These are phyloP conservation scores for Buceros bicornis DNA, from an alignment of 2,797 vertebrate genomes.

Conservation along the genomic window DNA sequence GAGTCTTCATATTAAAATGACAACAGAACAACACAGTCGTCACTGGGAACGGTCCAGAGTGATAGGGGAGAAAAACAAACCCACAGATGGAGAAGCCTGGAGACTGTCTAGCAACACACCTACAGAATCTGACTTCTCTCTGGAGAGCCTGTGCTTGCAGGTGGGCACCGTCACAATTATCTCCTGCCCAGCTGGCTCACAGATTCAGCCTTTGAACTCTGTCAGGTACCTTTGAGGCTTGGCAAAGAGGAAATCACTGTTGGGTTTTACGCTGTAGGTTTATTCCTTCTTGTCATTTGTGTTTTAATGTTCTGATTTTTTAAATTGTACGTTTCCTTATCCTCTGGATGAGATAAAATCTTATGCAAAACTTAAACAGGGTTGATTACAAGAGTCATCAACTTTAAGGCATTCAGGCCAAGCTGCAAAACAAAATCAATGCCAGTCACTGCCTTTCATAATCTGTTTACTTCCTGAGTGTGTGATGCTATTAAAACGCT, in stretches of 20 bases:
- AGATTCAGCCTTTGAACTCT: neutral
- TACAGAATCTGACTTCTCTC: neutral
- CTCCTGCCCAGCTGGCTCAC: neutral
- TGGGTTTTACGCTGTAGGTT: neutral
- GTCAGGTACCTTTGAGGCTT: neutral
- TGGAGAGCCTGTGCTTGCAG: neutral
- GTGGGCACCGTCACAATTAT: neutral
- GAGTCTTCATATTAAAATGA: neutral
- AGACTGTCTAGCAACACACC: neutral
- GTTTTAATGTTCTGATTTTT: neutral
- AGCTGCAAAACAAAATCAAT: slow-evolving; percentile 55
- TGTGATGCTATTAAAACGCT: slow-evolving; percentile 56
- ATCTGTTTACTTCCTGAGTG: slow-evolving; percentile 61
- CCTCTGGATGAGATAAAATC: neutral
- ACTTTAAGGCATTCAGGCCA: slow-evolving; percentile 4
- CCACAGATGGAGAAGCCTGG: neutral
- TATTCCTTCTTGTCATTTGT: neutral
- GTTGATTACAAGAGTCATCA: slow-evolving; percentile 38
- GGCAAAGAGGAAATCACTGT: neutral
- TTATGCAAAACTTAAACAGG: slow-evolving; percentile 25
- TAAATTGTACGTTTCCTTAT: neutral
- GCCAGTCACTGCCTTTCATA: slow-evolving; percentile 35
- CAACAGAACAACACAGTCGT: neutral
- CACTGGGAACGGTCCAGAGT: neutral
- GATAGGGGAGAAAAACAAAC: neutral